Conservation (phyloP, 1,140 invertebrate genomes). For the Bacillus rossius region DNA sequence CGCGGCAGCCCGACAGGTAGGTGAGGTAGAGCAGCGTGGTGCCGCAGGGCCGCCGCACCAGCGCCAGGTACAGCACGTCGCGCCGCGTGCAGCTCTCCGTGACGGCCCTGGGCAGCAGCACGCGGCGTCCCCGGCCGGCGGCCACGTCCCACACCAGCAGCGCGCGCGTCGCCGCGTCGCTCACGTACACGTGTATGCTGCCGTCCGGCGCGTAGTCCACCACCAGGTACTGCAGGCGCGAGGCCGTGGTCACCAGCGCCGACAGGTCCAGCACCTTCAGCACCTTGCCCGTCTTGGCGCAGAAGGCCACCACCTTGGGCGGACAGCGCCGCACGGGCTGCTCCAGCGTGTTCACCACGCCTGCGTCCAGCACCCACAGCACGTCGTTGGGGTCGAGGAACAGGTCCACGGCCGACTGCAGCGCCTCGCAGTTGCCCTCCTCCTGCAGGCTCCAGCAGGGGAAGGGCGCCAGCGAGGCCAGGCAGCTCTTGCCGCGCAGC, state of each 20-base stretch:
- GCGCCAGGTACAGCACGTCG: constrained; percentile 52
- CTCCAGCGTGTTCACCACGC: constrained; percentile 57
- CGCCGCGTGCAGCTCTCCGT: constrained; percentile 31
- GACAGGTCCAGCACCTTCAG: constrained; percentile 54
- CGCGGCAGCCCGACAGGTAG: constrained; percentile 47
- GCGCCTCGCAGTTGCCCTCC: constrained; percentile 53
- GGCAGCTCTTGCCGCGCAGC: constrained; percentile 39
- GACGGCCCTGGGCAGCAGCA: constrained; percentile 49
- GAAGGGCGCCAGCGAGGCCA: constrained; percentile 45
- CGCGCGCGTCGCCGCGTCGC: constrained; percentile 53
- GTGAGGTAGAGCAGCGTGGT: constrained; percentile 50
- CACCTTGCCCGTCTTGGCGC: constrained; percentile 51
- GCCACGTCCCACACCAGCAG: constrained; percentile 51
- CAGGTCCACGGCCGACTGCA: constrained; percentile 56
- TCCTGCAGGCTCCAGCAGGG: constrained; percentile 57
- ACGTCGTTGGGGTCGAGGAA: constrained; percentile 50
- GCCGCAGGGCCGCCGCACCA: constrained; percentile 45
- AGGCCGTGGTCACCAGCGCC: constrained; percentile 44
- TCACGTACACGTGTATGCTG: constrained; percentile 46
- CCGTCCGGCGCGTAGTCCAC: constrained; percentile 49
- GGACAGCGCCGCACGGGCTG: constrained; percentile 54
- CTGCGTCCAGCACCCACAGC: constrained; percentile 62
- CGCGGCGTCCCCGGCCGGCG: constrained; percentile 48
- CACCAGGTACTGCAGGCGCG: constrained; percentile 56
- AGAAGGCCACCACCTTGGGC: constrained; percentile 60